Conservation (phyloP, 2,888 invertebrate genomes). For the Drosophila mercatorum region DNA sequence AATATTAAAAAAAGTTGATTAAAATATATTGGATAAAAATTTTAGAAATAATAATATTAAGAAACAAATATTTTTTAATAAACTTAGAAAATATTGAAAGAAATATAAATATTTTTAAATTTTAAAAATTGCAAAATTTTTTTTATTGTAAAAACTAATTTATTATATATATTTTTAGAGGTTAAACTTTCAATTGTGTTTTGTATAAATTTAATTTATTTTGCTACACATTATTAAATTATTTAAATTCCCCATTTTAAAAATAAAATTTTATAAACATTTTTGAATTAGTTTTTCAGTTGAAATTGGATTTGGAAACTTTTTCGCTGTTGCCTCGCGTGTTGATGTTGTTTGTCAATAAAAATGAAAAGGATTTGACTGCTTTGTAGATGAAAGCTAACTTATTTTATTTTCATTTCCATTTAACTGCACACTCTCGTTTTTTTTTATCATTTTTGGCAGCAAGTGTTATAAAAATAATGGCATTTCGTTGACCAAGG, state of each 20-base stretch:
- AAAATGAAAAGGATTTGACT: slow-evolving; percentile 28
- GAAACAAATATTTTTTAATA: not conserved
- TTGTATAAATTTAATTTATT: no score
- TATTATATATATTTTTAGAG: no score
- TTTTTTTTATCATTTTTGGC: slow-evolving; percentile 1
- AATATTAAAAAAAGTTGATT: not conserved
- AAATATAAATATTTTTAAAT: no score
- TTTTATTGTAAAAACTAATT: no score
- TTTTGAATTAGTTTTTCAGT: not conserved
- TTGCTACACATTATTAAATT: not conserved
- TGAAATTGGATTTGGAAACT: slow-evolving; percentile 13
- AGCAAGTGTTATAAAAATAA: slow-evolving; percentile 34
- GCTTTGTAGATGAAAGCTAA: slow-evolving; percentile 30
- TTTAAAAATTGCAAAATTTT: no score
- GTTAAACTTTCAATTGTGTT: no score
- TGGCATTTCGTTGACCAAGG: slow-evolving; percentile 28
- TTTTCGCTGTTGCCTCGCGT: not conserved
- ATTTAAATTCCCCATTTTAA: no score
- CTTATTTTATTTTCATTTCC: not conserved
- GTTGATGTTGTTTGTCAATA: slow-evolving; percentile 7
- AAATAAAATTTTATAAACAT: not conserved
- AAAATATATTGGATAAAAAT: not conserved
- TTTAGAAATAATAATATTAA: not conserved
- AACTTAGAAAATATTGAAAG: no score
- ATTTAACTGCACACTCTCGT: not conserved